Base-by-base conservation (phyloP, 1,140 invertebrate genomes). In the Cotesia vestalis region DNA sequence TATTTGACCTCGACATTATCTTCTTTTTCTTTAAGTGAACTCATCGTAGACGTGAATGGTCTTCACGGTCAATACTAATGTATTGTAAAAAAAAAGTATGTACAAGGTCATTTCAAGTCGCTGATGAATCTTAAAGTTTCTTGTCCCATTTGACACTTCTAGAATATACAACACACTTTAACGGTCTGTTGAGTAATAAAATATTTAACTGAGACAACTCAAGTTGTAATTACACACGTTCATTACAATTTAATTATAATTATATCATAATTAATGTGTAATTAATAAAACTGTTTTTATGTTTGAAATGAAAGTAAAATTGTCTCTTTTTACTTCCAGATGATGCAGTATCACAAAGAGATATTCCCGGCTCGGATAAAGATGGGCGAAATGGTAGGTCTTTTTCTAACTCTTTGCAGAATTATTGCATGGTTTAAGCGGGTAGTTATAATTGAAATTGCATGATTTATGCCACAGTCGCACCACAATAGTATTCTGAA, bases 361-460 rank as follows among this genome's bases (percentile, higher is more conserved):
- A 38, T 9, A 63, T 40, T 34, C 4, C 61, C 12, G 61, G 12
- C 4, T 12, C 38, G 14, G 35, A 40, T 34, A 11, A n/a, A 63
- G 35, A 63, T 40, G 61, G 34, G 35, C 34, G 61, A 38, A 38
- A 63, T 40, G 61, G 61, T 63, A 63, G 38, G 61, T 63, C 8
- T 11, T 63, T 40, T 63, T 36, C 14, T n/a, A 5, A 63, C 5
- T n/a, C n/a, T 6, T n/a, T 63, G 36, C 8, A 38, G n/a, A n/a
- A 14, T 38, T 63, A 63, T 4, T 40, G 61, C 61, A 63, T 63
- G 61, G 38, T 63, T 27, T 4, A 27, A n/a, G 59, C 59, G 14
- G 11, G 20, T 61, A 61, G n/a, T 63, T 5, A 55, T 34, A n/a
- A 38, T 34, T 6, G n/a, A 38, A 34, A 63, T 63, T n/a, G 61